Conservation (phyloP, 2,888 invertebrate genomes). For the Crematogaster levior region DNA sequence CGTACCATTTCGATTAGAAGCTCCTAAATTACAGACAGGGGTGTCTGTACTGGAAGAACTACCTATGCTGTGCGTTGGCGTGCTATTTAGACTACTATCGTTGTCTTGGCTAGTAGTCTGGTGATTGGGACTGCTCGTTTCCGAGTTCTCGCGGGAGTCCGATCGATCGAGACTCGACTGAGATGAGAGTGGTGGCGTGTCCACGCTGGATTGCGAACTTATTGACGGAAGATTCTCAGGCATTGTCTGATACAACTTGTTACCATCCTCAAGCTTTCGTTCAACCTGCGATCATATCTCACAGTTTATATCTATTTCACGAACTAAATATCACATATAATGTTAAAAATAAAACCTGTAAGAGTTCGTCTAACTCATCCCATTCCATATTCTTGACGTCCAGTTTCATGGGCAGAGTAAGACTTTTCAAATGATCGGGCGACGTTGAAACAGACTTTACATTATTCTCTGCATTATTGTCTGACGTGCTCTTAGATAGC, state of each 20-base stretch:
- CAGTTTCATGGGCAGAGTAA: conserved; percentile 90
- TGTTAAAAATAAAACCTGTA: conserved; percentile 86
- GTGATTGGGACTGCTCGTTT: conserved; percentile 74
- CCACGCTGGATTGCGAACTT: conserved; percentile 84
- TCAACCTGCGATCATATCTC: conserved; percentile 86
- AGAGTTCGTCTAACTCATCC: conserved; percentile 90
- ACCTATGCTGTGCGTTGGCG: conserved; percentile 83
- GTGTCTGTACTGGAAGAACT: conserved; percentile 84
- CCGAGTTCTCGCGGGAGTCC: conserved; percentile 73
- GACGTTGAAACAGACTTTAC: conserved; percentile 81
- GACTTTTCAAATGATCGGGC: conserved; percentile 84
- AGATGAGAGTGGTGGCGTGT: conserved; percentile 72
- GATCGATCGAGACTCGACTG: conserved; percentile 77
- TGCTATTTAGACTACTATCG: conserved; percentile 81
- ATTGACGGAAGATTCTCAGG: conserved; percentile 88
- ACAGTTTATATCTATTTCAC: not conserved
- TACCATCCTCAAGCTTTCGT: conserved; percentile 88
- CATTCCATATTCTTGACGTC: conserved; percentile 89
- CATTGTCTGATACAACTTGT: conserved; percentile 91
- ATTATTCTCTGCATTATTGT: conserved; percentile 79
- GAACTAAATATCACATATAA: not conserved
- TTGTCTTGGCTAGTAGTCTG: conserved; percentile 70
- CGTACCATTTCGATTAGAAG: conserved; percentile 84
- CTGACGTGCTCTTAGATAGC: conserved; percentile 74
- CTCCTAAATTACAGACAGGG: conserved; percentile 79